Evolutionary conservation across 2,113 vertebrate species (phyloP), one percentile per base, ranked within the genome.

Genomic region (Daphoenositta chrysoptera): DNA sequence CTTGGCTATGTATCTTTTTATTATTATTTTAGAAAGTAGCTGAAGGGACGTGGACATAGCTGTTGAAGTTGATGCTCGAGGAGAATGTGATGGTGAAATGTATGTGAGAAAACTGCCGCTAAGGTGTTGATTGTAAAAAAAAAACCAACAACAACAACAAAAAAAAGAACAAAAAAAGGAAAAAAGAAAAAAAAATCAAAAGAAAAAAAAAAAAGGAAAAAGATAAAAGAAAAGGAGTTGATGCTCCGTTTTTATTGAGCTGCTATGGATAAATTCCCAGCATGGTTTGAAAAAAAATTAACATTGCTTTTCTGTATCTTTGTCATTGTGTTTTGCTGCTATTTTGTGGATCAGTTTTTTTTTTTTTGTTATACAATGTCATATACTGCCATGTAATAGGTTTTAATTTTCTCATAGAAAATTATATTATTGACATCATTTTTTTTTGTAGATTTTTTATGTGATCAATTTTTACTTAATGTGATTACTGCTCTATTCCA

Each of bases 351-450:
- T 98, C 98, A 97, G 97, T 98, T 96, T 93, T 87, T 97, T 97
- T 96, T 96, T 94, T 97, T 96, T 97, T 92, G 96, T 98, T 97
- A 97, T 98, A 98, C 97, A 97, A 98, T 99, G 99, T 99, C 98
- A 98, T 99, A 98, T 98, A 98, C 98, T 99, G 99, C 99, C 99
- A 98, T 98, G 98, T 98, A 96, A 98, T 99, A 98, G 98, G 98
- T 97, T 97, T 98, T 98, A 98, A 99, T 99, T 99, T 99, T 99
- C 99, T 99, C 98, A 98, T 99, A 99, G 99, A 98, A 99, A 99
- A 98, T 98, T 98, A 98, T 99, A 98, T 98, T 98, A 98, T 99
- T 98, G 98, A 99, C 98, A 98, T 98, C 97, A 93, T 96, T 97
- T 97, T 97, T 97, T 98, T 98, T 98, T 96, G 96, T 98, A 98